Percentiles rank a stretch among this genome's conserved stretches.
phyloP scores from a whole-genome alignment of 2,797 vertebrate genomes.

The Sylvia borin region DNA sequence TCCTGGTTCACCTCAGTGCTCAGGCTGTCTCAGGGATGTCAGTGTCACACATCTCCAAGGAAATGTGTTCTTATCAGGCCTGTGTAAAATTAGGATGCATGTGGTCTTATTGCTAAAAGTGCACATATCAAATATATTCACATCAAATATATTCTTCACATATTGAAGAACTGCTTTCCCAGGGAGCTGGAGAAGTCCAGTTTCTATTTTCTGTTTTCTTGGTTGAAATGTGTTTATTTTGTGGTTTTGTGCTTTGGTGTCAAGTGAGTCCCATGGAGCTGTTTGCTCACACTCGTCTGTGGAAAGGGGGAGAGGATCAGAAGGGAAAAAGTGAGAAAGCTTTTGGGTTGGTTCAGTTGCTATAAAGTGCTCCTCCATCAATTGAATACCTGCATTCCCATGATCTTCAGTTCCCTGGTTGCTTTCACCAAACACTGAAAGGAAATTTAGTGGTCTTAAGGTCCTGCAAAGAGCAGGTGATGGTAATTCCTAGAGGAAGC shows the following conservation, averaged over 20 bases:
- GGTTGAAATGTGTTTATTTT: not conserved
- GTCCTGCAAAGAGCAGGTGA: not conserved
- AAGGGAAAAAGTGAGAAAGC: not conserved
- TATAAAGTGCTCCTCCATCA: not conserved
- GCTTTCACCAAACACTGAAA: not conserved
- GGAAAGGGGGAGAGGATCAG: too few species aligned
- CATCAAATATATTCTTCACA: too few species aligned
- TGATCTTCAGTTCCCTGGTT: not conserved
- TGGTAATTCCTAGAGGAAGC: not conserved
- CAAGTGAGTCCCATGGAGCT: not conserved
- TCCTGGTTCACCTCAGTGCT: not conserved
- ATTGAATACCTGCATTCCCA: not conserved
- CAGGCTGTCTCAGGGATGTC: not conserved
- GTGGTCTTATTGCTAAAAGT: not conserved
- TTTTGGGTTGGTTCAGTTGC: not conserved
- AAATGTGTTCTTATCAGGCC: not conserved
- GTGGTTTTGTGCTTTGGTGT: not conserved
- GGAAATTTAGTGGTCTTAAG: not conserved
- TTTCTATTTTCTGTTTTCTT: not conserved
- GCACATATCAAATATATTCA: rapidly evolving
- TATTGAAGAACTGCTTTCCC: not conserved
- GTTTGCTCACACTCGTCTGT: not conserved
- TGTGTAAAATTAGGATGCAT: not conserved
- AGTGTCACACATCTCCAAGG: not conserved
- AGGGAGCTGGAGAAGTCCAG: not conserved